Evolutionary conservation across 2,113 vertebrate genomes (phyloP).

Genomic region (Ceuthmochares aereus): DNA sequence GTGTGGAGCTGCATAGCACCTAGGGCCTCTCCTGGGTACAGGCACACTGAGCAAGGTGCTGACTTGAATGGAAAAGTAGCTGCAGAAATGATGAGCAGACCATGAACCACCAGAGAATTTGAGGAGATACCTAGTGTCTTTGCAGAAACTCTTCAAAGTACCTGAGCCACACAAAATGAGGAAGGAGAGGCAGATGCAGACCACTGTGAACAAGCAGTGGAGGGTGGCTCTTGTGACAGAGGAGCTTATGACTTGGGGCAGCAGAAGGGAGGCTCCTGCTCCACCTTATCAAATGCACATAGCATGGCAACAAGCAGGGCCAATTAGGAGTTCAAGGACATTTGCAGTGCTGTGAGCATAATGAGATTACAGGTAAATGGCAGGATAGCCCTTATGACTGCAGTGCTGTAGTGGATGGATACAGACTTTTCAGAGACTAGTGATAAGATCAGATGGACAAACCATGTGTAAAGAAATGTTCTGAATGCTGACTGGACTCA

Average conservation of each 20-base stretch:
- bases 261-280: neutral
- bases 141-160: neutral
- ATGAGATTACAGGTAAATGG: neutral
- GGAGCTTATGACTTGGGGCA: neutral
- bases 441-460: neutral
- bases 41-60: accelerated
- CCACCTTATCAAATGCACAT: neutral
- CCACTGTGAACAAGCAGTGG: neutral
- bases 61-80: neutral
- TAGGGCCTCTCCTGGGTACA: neutral
- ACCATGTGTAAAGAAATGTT: neutral
- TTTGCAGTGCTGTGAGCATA: neutral
- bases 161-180: neutral
- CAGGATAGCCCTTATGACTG: neutral
- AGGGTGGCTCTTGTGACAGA: neutral
- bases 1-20: neutral
- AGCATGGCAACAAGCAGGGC: neutral
- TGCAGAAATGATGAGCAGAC: neutral
- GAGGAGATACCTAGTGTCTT: neutral
- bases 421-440: neutral
- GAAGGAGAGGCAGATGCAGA: neutral
- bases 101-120: neutral
- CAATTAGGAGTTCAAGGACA: neutral
- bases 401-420: neutral
- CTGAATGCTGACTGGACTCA: neutral